Evolutionary conservation across 2,888 invertebrate genomes (phyloP), one percentile per base, ranked within the genome.

Genomic region (Hydroisotoma schaefferi): DNA sequence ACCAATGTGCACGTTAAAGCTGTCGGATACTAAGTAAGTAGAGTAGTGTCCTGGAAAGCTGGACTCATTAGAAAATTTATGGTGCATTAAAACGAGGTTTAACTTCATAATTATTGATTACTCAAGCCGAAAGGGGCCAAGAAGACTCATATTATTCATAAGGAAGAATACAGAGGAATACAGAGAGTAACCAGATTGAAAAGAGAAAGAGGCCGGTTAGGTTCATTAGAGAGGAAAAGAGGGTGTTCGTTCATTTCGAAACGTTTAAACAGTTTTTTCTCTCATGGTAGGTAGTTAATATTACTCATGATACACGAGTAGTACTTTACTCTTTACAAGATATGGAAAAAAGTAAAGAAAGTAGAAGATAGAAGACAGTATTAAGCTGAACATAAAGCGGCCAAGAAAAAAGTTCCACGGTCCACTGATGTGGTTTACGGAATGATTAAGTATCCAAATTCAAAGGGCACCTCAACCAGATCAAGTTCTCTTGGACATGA

Each of bases 371-470:
- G n/a, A n/a, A n/a, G n/a, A n/a, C n/a, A n/a, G n/a, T n/a, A n/a
- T n/a, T n/a, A n/a, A n/a, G n/a, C n/a, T n/a, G n/a, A n/a, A n/a
- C n/a, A n/a, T n/a, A n/a, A n/a, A n/a, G n/a, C n/a, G n/a, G n/a
- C n/a, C n/a, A n/a, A n/a, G n/a, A n/a, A n/a, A n/a, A n/a, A n/a
- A n/a, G n/a, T n/a, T n/a, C 54, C 58, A 61, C 56, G 63, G 63
- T 63, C 63, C 53, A 53, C 56, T 63, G 63, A 59, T 53, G 56
- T 59, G 63, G 56, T 63, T 63, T 63, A 63, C 63, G 59, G 53
- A 59, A 59, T 59, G 59, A 63, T 63, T 29, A 53, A 63, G 59
- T 63, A 63, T 63, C 63, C 27, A 48, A 52, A 54, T 63, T 63
- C 63, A 63, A 63, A 63, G 63, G 56, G 47, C 63, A 56, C 56